Evolutionary conservation across 2,888 invertebrate species (phyloP).

Genomic region (Mylabris sibirica): DNA sequence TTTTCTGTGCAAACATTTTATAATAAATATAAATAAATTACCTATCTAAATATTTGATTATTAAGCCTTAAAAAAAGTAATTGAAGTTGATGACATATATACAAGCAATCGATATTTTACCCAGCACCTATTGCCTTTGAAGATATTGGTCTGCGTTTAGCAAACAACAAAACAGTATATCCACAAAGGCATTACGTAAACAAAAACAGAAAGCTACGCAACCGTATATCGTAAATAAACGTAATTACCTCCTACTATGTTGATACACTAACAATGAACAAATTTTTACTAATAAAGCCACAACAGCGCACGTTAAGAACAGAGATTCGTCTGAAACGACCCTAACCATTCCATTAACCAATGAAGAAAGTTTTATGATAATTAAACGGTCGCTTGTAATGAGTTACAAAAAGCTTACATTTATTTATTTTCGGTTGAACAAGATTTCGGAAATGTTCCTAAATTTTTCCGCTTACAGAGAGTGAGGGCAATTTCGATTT

Average conservation of each 20-base stretch:
- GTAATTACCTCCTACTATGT: neutral
- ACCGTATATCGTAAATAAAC: neutral
- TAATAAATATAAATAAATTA: too few relatives aligned
- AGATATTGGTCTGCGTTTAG: neutral
- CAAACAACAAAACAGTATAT: neutral
- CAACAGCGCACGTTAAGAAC: neutral
- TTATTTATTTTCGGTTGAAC: neutral
- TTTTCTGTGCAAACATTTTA: too few relatives aligned
- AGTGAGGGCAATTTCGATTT: too few relatives aligned
- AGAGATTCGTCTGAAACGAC: neutral
- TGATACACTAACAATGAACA: too few relatives aligned
- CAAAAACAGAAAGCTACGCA: neutral
- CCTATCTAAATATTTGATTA: too few relatives aligned
- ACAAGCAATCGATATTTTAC: neutral
- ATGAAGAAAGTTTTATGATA: neutral
- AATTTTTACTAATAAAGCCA: too few relatives aligned
- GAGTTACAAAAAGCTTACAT: neutral
- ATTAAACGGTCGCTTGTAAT: neutral
- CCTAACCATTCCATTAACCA: neutral
- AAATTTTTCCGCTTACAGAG: too few relatives aligned
- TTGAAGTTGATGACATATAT: too few relatives aligned
- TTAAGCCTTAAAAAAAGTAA: too few relatives aligned
- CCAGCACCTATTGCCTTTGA: neutral
- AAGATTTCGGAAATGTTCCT: neutral
- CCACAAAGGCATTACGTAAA: neutral